A percentile compares a stretch with the other conserved stretches of the same genome.
Conservation (phyloP, 2,888 invertebrate species). For the Melanchra persicariae region DNA sequence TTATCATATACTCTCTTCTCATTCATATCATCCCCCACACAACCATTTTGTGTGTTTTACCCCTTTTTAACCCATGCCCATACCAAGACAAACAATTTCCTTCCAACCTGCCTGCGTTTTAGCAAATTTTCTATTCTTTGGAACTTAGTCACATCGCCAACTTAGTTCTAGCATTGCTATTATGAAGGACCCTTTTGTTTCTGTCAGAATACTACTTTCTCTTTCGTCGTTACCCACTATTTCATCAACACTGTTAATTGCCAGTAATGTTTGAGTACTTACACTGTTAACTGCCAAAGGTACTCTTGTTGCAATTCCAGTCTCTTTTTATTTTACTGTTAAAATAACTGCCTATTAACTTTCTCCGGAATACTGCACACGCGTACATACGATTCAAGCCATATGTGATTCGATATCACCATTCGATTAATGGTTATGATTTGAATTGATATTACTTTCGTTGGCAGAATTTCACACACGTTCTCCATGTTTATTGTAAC, state of each 20-base stretch:
- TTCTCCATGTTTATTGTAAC: neutral
- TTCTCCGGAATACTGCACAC: slow-evolving; percentile 57
- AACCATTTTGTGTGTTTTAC: neutral
- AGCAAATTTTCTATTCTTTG: neutral
- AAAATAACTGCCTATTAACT: slow-evolving; percentile 60
- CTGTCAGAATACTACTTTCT: slow-evolving; percentile 37
- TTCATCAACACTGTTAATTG: slow-evolving; percentile 44
- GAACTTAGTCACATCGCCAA: neutral
- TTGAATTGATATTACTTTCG: slow-evolving; percentile 52
- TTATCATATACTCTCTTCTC: neutral
- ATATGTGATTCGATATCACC: slow-evolving; percentile 52
- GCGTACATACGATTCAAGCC: slow-evolving; percentile 33
- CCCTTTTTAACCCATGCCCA: neutral
- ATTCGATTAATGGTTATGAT: slow-evolving; percentile 50
- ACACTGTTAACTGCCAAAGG: slow-evolving; percentile 36
- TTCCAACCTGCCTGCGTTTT: neutral
- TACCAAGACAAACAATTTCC: neutral
- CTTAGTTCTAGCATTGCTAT: neutral
- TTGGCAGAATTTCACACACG: slow-evolving; percentile 17
- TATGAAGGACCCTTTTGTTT: slow-evolving; percentile 32
- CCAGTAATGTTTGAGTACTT: slow-evolving; percentile 30
- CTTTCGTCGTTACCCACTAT: slow-evolving; percentile 15
- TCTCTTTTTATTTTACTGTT: slow-evolving; percentile 57
- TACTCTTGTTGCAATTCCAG: slow-evolving; percentile 46
- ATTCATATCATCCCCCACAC: neutral